A percentile compares a stretch with the other conserved stretches of the same genome.
phyloP scores from a whole-genome alignment of 1,140 invertebrate genomes.

The Drosophila guanche region DNA sequence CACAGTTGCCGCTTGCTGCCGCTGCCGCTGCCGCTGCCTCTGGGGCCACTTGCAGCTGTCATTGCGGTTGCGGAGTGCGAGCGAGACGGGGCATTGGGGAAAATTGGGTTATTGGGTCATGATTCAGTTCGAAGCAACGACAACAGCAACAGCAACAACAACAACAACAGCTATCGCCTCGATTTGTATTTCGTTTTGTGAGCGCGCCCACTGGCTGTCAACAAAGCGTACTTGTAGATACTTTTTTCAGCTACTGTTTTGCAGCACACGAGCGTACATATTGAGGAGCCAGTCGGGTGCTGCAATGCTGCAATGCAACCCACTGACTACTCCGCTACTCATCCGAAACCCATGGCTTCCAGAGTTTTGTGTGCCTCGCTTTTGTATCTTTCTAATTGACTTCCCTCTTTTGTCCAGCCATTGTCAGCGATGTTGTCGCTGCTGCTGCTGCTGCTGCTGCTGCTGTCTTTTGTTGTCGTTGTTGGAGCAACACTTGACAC shows the following conservation, averaged over 20 bases:
- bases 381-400: conserved; percentile 80
- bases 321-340: conserved; percentile 14
- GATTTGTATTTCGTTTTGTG: conserved; percentile 73
- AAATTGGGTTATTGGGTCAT: conserved; percentile 81
- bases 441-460: conserved; percentile 29
- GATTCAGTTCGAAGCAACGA: conserved; percentile 78
- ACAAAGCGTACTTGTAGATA: conserved; percentile 74
- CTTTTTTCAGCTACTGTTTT: conserved; percentile 77
- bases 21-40: conserved; percentile 33
- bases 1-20: conserved; percentile 30
- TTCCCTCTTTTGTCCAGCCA: conserved; percentile 75
- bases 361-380: conserved; percentile 50
- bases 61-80: conserved; percentile 63
- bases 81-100: conserved; percentile 54
- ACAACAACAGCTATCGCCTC: conserved; percentile 65
- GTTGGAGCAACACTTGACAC: conserved; percentile 78
- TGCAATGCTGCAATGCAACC: conserved; percentile 53
- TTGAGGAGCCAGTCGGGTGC: neutral
- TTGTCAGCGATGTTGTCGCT: conserved; percentile 69
- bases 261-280: conserved; percentile 38
- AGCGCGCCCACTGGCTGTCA: conserved; percentile 60
- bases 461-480: conserved; percentile 35
- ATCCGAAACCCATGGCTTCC: conserved; percentile 17
- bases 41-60: conserved; percentile 56
- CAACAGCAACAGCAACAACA: conserved; percentile 40